Base-by-base conservation (phyloP, 2,888 invertebrate genomes). In the Sinopyrophorus schimmeli region DNA sequence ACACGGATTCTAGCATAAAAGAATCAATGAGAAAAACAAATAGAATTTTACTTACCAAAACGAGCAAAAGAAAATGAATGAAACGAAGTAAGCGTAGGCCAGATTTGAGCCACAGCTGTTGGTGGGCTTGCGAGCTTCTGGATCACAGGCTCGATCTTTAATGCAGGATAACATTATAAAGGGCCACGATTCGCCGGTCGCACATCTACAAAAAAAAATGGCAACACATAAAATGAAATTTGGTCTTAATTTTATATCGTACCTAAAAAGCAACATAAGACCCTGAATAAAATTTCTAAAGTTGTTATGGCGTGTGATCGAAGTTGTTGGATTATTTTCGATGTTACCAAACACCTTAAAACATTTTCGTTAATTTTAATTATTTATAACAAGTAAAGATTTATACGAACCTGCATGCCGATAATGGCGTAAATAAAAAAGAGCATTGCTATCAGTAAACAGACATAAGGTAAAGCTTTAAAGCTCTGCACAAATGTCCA, bases 401-500 rank as follows among this genome's bases (percentile, higher is more conserved):
- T n/a, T n/a, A n/a, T n/a, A n/a, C n/a, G n/a, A n/a, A n/a, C 93
- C 90, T 93, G 93, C 99, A 99, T 99, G 73, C 99, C 99, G 71
- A 99, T 98, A 76, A 99, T 99, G 74, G 99, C 99, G 76, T 97
- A 99, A 79, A 99, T 99, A 85, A 99, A 99, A 83, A 99, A 99
- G 75, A 99, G 83, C 99, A 99, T 99, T 68, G 95, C 96, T 75
- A 99, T 99, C 75, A 99, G 90, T 76, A 99, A 87, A 84, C 99
- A 99, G 77, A 99, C 99, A 80, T 99, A 99, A 71, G 99, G 99
- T 82, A 99, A 86, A 75, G 99, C 99, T 88, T 99, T 99, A 78
- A 99, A 99, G 74, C 98, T 99, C 82, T 99, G 99, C 73, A 99
- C 94, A 77, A 99, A 99, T 56, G 99, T 99, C 99, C 99, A 99